Base-by-base conservation (phyloP, 2,797 vertebrate species). In the Acanthurus tractus region DNA sequence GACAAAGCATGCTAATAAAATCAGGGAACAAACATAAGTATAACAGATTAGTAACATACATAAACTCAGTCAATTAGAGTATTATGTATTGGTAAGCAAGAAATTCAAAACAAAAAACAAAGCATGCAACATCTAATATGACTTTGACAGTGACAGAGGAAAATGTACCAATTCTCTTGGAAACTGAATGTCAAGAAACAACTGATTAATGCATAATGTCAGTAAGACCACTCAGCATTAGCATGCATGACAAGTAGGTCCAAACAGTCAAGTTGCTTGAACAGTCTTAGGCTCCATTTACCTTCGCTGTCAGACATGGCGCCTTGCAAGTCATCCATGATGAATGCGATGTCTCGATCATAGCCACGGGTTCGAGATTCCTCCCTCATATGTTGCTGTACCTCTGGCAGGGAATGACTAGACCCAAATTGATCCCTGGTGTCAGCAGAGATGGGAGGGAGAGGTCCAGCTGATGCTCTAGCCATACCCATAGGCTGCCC, bases 271-370 rank as follows among this genome's bases (percentile, higher is more conserved):
- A 93, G 93, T 83, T 92, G 93, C 91, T 93, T 95, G 88, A 95
- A 92, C 86, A 95, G 93, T 94, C 87, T 95, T 87, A 96, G 91
- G 90, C 90, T 95, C 95, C 93, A 96, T 96, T 99, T 99, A 99
- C 99, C 98, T 99, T 99, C 98, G 74, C 98, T 99, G 95, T 99
- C 99, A 87, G 99, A 99, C 99, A 99, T 99, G 93, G 99, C 99
- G 88, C 98, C 98, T 89, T 99, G 98, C 92, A 99, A 97, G 93
- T 99, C 99, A 92, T 99, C 99, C 97, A 99, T 99, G 93, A 99
- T 97, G 95, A 98, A 99, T 77, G 97, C 97, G 88, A 99, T 97
- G 89, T 99, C 98, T 89, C 98, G 96, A 93, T 99, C 98, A 85
- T 98, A 99, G 82, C 97, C 97, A 62, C 97, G 95, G 69, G 97